Evolutionary conservation across 2,888 invertebrate genomes (phyloP), one percentile per base, ranked within the genome.

Genomic region (Mechanitis mazaeus): DNA sequence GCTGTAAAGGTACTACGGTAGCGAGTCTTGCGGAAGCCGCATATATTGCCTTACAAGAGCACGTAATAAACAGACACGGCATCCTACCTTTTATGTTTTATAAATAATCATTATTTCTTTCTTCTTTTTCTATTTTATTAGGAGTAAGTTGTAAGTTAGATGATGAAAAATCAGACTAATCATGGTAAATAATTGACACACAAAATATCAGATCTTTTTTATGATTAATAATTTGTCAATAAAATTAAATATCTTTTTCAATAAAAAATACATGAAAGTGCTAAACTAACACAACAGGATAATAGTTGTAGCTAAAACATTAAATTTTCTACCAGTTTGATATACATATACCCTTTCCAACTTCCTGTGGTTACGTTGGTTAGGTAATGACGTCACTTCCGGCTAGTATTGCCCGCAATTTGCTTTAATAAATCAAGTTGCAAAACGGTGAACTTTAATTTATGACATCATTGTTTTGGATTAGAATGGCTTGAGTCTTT

Each of bases 341-440:
- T 50, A 7, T 50, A 50, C 50, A 3, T 50, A 50, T 50, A 50
- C 7, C 58, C 7, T 50, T 31, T 50, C 31, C n/a, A 50, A 54
- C 60, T 62, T 63, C 64, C 62, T 47, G 58, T 20, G 35, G 54
- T 35, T 45, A 28, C 54, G 54, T 47, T 54, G 45, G 58, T 66
- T 60, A 66, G 73, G 75, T 76, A 78, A 76, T 75, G 74, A 78
- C 84, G 80, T 78, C 82, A 79, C 79, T 75, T 83, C 84, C 84
- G 78, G 76, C 78, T 77, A 81, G 78, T 84, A 83, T 78, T 75
- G 75, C 76, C 71, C 69, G 73, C 83, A 82, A 83, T 84, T 83
- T 81, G 77, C 80, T 75, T 77, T 75, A 79, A 82, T 84, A 84
- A 84, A 84, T 84, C 82, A 81, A 66, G 45, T 54, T 58, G 64